Base-by-base conservation (phyloP, 64 coral and sea anemone genomes). In the Trachythela sp. region DNA sequence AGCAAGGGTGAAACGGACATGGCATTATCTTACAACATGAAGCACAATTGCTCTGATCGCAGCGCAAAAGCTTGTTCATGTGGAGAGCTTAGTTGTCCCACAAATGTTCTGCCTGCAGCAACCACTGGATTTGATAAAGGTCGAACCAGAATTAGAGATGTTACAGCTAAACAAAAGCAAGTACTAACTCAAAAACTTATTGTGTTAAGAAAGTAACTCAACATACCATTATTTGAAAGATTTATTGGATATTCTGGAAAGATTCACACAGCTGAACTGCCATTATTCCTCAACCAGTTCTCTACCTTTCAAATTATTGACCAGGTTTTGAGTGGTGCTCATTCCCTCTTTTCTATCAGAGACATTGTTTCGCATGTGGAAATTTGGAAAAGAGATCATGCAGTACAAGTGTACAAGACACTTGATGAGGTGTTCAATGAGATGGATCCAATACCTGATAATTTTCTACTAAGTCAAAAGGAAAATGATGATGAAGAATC, bases 331-430 rank as follows among this genome's bases (percentile, higher is more conserved):
- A 77, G 30, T 39, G 36, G 13, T 77, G 29, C 71, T 77, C 2
- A 77, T 33, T 77, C 36, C 32, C 71, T 77, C 36, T 77, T 77
- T 77, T 77, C 71, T 36, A 77, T 77, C 7, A 77, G 30, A 10
- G 71, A 77, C 71, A 77, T 77, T 77, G 71, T 35, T 39, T 36
- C 29, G 1, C 32, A 77, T 32, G 71, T 77, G 29, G 71, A 77
- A 77, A 77, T 77, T 77, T 77, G 71, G 71, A 77, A 77, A 77
- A 35, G 32, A 29, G 71, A 77, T 77, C 71, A 35, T 77, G 71
- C 32, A 3, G 17, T 77, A 36, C 29, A 39, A 77, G 71, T 77
- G 71, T 35, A 77, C 32, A 77, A 77, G 71, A 77, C 36, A 13
- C 32, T 77, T 39, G 30, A 70, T 22, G 71, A 77, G 71, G 71